These are phyloP conservation scores for Chelidonichthys spinosus DNA, from an alignment of 2,797 vertebrate species.

Conservation along the genomic window DNA sequence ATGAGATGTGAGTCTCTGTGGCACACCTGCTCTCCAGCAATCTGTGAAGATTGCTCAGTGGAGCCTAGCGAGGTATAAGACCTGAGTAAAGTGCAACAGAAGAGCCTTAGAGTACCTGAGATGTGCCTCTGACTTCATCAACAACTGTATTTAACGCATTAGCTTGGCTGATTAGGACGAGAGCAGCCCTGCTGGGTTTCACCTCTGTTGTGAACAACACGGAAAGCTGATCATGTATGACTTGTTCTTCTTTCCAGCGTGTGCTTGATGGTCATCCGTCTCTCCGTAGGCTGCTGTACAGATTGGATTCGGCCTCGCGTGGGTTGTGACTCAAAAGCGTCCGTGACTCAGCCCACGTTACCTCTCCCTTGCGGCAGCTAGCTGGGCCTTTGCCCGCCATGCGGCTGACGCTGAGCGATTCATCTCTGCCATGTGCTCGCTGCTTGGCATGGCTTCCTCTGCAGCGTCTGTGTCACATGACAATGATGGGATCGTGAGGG, in stretches of 20 bases:
- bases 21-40: constrained; percentile 70
- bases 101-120: constrained; percentile 45
- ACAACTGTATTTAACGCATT: constrained; percentile 39
- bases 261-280: constrained; percentile 42
- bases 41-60: constrained; percentile 69
- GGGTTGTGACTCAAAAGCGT: constrained; percentile 42
- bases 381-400: constrained; percentile 45
- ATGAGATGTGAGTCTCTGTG: constrained; percentile 79
- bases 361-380: constrained; percentile 38
- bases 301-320: constrained; percentile 32
- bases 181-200: constrained; percentile 24
- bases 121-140: constrained; percentile 44
- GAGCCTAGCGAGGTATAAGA: constrained; percentile 62
- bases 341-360: constrained; percentile 53
- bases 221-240: constrained; percentile 37
- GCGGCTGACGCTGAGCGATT: constrained; percentile 49
- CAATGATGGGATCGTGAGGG: constrained; percentile 26
- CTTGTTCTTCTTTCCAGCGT: constrained; percentile 22
- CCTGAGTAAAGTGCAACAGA: constrained; percentile 45
- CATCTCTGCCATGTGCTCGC: constrained; percentile 48
- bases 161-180: constrained; percentile 41
- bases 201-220: constrained; percentile 26
- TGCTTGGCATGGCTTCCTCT: constrained; percentile 44
- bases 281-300: constrained; percentile 22
- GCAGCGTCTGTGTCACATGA: constrained; percentile 47